Evolutionary conservation across 2,797 vertebrate species (phyloP), one percentile per base, ranked within the genome.

Genomic region (Muscicapa striata): DNA sequence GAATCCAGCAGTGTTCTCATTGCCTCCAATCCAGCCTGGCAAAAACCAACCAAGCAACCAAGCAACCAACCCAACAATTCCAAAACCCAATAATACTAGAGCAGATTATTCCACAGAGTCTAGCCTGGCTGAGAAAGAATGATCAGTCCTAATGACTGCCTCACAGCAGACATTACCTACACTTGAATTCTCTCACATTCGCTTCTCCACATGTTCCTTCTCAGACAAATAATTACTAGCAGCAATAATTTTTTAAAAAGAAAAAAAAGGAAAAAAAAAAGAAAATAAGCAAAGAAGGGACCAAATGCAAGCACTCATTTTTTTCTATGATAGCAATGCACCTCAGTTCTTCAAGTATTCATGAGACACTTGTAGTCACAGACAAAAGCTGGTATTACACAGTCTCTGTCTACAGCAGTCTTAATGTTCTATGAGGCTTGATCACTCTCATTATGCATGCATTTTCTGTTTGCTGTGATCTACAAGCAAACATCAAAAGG

Each of bases 391-490:
- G 30, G 59, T 91, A 87, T 96, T 93, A 80, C 84, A 91, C 73
- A 95, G 73, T 87, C 8, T 17, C 81, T 87, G 67, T 77, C 93
- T 95, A 87, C 82, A 87, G 54, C 74, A 61, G 62, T 46, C 81
- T 94, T 81, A 91, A 80, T 75, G 87, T 93, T 96, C 89, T 91
- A 86, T 19, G 27, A 84, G 24, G 36, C 55, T 84, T 76, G 43
- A 93, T 95, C 85, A 46, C 93, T 92, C 90, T 91, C 80, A 88
- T 96, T 95, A 91, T 62, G 54, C 67, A 92, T 70, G 41, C 84
- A 82, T 94, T 95, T 96, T 95, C 81, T 90, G 75, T 93, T 85
- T 93, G 89, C 93, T 96, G 62, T 55, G 84, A 93, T 95, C 85
- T 87, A 23, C 83, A 94, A 95, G 59, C 66, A 96, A 87, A 80